Percentiles rank a stretch among this genome's conserved stretches.
Conservation (phyloP, 2,113 vertebrate species). For the Aptenodytes forsteri region DNA sequence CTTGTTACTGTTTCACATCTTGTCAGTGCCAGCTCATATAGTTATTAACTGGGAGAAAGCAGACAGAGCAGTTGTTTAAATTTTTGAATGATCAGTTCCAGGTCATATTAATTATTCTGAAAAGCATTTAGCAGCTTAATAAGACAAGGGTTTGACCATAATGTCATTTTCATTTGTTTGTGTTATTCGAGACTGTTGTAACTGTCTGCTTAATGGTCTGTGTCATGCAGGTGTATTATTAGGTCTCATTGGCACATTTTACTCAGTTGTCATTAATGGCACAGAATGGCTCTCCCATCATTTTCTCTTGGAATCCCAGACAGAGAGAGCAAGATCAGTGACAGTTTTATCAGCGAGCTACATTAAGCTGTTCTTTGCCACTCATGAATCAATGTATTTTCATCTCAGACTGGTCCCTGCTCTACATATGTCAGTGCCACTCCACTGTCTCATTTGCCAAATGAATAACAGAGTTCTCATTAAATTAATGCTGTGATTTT, state of each 20-base stretch:
- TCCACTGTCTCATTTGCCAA: conserved; percentile 50
- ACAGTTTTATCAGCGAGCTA: conserved; percentile 54
- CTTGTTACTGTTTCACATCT: not conserved
- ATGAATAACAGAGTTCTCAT: not conserved
- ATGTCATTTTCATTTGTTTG: conserved; percentile 44
- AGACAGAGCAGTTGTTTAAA: not conserved
- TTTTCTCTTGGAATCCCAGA: conserved; percentile 32
- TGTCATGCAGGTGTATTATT: conserved; percentile 65
- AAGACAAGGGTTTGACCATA: conserved; percentile 46
- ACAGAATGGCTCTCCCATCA: conserved; percentile 19
- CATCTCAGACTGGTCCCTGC: conserved; percentile 33
- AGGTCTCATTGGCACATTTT: conserved; percentile 47
- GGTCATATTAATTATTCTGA: conserved; percentile 46
- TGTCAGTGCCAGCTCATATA: not conserved
- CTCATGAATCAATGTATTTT: conserved; percentile 61
- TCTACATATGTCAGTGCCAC: conserved; percentile 54
- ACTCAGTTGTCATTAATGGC: conserved; percentile 48
- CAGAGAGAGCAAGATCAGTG: conserved; percentile 30
- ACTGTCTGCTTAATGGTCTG: conserved; percentile 56
- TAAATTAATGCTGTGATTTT: not conserved
- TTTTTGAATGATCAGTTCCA: conserved; percentile 40
- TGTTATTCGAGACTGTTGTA: conserved; percentile 20
- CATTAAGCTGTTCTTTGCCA: conserved; percentile 44
- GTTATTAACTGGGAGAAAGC: not conserved
- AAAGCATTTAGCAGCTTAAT: conserved; percentile 44